Conservation (phyloP, 2,888 invertebrate species). For the Aspidiotus destructor region DNA sequence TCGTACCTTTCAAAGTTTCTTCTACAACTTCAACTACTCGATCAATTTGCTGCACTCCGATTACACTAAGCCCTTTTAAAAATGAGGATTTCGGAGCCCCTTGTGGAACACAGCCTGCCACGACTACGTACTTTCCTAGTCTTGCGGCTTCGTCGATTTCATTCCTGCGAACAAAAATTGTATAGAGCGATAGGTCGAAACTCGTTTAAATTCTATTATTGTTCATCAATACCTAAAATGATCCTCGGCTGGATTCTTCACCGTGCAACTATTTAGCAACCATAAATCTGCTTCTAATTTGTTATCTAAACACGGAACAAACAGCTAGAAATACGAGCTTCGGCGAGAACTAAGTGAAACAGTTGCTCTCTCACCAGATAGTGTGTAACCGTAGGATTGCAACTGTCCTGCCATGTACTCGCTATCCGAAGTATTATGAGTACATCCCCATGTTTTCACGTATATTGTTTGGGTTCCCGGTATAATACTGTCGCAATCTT, state of each 20-base stretch:
- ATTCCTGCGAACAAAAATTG: conserved; percentile 50
- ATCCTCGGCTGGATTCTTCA: conserved; percentile 94
- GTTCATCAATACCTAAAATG: conserved; percentile 60
- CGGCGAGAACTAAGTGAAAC: too few relatives aligned
- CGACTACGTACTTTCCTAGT: conserved; percentile 71
- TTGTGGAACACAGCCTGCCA: conserved; percentile 97
- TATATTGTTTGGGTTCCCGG: conserved; percentile 67
- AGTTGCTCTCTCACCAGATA: conserved; percentile 48
- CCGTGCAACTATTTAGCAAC: conserved; percentile 95
- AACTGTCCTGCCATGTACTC: conserved; percentile 98
- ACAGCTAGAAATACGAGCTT: background rate
- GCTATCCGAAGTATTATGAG: conserved; percentile 94
- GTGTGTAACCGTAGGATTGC: conserved; percentile 72
- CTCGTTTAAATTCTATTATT: background rate
- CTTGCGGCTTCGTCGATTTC: conserved; percentile 66
- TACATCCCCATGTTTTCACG: conserved; percentile 95
- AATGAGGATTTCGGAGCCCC: conserved; percentile 67
- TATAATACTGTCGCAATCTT: conserved; percentile 42
- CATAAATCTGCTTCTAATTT: conserved; percentile 79
- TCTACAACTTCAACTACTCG: conserved; percentile 95
- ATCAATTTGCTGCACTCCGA: conserved; percentile 98
- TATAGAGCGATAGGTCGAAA: conserved; percentile 35
- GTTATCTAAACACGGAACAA: conserved; percentile 46
- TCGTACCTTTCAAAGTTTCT: conserved; percentile 81
- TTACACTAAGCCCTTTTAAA: conserved; percentile 72